Conservation (phyloP, 2,888 invertebrate genomes). For the Brachycybe producta region DNA sequence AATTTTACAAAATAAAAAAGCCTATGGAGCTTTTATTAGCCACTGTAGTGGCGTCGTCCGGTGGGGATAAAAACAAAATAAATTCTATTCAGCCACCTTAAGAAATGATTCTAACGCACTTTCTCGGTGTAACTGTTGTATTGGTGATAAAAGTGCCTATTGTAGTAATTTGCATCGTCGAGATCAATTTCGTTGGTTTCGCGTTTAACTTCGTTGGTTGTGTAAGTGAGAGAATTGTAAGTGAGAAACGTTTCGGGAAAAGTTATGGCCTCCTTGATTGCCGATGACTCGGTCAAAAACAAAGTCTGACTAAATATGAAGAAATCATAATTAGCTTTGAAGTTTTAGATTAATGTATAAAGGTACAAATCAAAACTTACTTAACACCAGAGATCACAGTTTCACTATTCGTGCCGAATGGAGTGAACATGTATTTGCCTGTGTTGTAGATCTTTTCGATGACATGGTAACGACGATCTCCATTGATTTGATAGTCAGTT, state of each 20-base stretch:
- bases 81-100: background rate
- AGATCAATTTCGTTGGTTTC: slow-evolving; percentile 8
- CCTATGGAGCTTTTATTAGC: no score
- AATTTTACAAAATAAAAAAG: no score
- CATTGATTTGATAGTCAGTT: slow-evolving; percentile 16
- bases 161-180: slow-evolving; percentile 4
- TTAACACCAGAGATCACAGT: slow-evolving; percentile 17
- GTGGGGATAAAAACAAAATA: no score
- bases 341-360: no score
- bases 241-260: slow-evolving; percentile 13
- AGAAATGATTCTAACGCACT: slow-evolving; percentile 1
- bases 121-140: slow-evolving; percentile 3
- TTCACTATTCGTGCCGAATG: slow-evolving; percentile 17
- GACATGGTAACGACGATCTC: slow-evolving; percentile 12
- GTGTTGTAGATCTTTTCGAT: slow-evolving; percentile 17
- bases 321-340: background rate
- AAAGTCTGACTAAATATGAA: slow-evolving; percentile 12
- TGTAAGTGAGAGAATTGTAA: slow-evolving; percentile 15
- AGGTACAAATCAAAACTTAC: slow-evolving; percentile 8
- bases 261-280: slow-evolving; percentile 7
- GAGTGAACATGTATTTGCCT: slow-evolving; percentile 16
- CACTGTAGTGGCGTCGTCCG: no score
- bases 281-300: slow-evolving; percentile 1
- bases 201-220: background rate
- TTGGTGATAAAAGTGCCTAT: background rate